Base-by-base conservation (phyloP, 2,888 invertebrate species). In the Ichneumoninae sp. region DNA sequence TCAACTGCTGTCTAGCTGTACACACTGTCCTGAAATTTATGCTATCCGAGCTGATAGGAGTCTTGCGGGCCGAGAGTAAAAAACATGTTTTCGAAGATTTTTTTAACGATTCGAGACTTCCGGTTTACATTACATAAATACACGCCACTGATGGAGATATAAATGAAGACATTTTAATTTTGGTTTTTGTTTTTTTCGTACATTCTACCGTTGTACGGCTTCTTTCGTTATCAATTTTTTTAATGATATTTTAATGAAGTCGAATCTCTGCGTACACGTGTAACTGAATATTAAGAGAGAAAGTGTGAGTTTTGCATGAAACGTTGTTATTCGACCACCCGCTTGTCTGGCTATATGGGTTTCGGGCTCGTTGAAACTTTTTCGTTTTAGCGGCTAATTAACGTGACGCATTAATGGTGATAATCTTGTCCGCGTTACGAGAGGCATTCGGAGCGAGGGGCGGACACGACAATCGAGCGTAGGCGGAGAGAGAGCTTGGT, bases 371-470 rank as follows among this genome's bases (percentile, higher is more conserved):
- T 71, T 68, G 63, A 77, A 76, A 82, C 33, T 83, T 85, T 81
- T 85, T 83, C 69, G 63, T 82, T 75, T 19, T 63, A 57, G 66
- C 36, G 40, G 79, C 70, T 90, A 90, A 90, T 90, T 90, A 89
- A 90, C 88, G 83, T 57, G 76, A 36, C 50, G 68, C 86, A 89
- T 90, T 88, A 89, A 88, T 89, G 89, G 89, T 88, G 87, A 89
- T 89, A 88, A 87, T 85, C 44, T 57, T 54, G 30, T n/a, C 19
- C 36, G 60, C n/a, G 60, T 65, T 47, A 5, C 66, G 40, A 1
- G 66, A 8, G 66, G 26, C 4, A 16, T 22, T 36, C 19, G 16
- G 33, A 54, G 40, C 22, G 44, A 44, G 68, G 4, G 16, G 44
- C 19, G 19, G 19, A 70, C 40, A 47, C 44, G 50, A 69, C 60